Evolutionary conservation across 2,888 invertebrate genomes (phyloP).

Genomic region (Pristionchus entomophagus): DNA sequence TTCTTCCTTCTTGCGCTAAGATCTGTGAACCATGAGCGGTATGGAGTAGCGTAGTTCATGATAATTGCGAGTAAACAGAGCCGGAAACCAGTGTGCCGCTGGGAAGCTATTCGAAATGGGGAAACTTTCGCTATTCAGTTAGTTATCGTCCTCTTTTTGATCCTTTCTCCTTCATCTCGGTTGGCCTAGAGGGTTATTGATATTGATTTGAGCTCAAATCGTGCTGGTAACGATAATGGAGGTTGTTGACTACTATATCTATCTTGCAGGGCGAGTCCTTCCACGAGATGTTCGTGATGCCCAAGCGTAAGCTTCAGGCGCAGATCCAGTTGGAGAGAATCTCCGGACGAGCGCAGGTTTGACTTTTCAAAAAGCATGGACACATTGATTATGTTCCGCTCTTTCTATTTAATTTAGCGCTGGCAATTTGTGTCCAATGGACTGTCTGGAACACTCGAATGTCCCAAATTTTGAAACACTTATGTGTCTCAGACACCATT

Average conservation of each 20-base stretch:
- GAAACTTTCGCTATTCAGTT: no score
- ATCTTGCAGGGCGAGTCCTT: slow-evolving; percentile 66
- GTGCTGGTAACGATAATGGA: background rate
- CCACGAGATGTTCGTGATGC: slow-evolving; percentile 69
- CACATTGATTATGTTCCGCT: background rate
- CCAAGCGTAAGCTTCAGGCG: slow-evolving; percentile 69
- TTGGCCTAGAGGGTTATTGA: background rate
- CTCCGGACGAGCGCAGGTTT: slow-evolving; percentile 60
- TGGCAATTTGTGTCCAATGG: no score
- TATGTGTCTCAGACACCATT: no score
- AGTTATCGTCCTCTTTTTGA: no score
- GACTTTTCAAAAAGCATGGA: background rate
- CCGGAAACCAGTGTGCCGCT: no score
- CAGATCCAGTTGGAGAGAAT: slow-evolving; percentile 69
- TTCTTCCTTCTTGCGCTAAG: background rate
- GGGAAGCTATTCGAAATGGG: no score
- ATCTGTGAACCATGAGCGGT: background rate
- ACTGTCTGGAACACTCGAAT: no score
- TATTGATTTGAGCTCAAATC: background rate
- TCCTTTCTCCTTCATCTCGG: background rate
- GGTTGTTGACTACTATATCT: background rate
- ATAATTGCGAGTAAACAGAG: no score
- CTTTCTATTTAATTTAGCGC: background rate
- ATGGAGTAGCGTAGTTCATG: background rate
- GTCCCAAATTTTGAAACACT: no score